Evolutionary conservation across 2,797 vertebrate species (phyloP).

Genomic region (Geotrypetes seraphini): DNA sequence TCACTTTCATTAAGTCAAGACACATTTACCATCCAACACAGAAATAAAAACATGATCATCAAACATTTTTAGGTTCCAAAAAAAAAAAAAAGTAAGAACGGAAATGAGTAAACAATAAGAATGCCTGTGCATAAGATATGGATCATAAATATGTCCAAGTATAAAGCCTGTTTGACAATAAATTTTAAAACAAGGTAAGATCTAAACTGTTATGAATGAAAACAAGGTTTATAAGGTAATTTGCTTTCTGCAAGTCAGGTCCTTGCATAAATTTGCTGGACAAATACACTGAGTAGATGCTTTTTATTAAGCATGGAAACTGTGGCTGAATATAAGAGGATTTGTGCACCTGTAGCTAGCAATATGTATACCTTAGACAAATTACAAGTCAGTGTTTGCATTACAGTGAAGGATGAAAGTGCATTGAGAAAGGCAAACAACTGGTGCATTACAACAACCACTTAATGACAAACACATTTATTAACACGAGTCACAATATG

Average conservation of each 20-base stretch:
- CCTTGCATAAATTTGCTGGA: conserved; percentile 21
- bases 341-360: conserved; percentile 37
- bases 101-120: no score
- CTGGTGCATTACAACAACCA: conserved; percentile 70
- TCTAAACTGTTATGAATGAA: conserved; percentile 7
- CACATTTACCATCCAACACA: no score
- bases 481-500: conserved; percentile 53
- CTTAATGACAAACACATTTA: conserved; percentile 79
- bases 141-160: no score
- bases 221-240: conserved; percentile 20
- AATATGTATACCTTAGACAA: conserved; percentile 57
- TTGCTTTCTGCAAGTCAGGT: conserved; percentile 28
- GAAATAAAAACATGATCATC: no score
- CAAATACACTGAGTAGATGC: conserved; percentile 20
- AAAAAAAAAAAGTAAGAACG: no score
- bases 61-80: no score
- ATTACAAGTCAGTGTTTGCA: conserved; percentile 55
- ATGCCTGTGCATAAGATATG: no score
- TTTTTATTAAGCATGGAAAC: conserved; percentile 36
- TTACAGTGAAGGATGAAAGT: conserved; percentile 79
- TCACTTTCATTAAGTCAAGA: no score
- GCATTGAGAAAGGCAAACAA: conserved; percentile 70
- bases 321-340: conserved; percentile 41
- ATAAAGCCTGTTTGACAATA: no score
- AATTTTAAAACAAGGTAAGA: conserved; percentile 26